Base-by-base conservation (phyloP, 2,113 vertebrate genomes). In the Lophius piscatorius region DNA sequence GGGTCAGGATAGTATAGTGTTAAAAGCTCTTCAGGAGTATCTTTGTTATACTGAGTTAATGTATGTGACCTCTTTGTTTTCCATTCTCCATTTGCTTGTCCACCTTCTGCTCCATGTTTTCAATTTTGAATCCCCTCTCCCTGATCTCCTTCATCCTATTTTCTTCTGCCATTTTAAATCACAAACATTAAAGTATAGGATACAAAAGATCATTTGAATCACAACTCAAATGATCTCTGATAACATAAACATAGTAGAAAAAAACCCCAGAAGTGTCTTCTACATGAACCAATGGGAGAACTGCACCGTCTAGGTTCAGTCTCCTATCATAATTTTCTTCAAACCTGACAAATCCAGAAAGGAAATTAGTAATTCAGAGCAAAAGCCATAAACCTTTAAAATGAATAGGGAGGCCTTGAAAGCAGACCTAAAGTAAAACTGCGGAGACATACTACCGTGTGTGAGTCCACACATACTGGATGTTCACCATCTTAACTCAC, bases 11-110 rank as follows among this genome's bases (percentile, higher is more conserved):
- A 49, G 62, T 62, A 59, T 78, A 76, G 68, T 72, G 34, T 72
- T 63, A 72, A 66, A 69, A 60, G 51, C 68, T 78, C 70, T 71
- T 34, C 50, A 74, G 70, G 82, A 75, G 55, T 45, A 36, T 70
- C 21, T 4, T 31, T 33, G 51, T 71, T 71, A 63, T 62, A 55
- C 46, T 24, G 55, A 56, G 31, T 20, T 61, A 61, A 79, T 67
- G 49, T 33, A 57, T 74, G 54, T 74, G 66, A 68, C 62, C 46
- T 22, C 41, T 3, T 26, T 65, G 56, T 31, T 39, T 59, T 44
- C 20, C 20, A 44, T 72, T 59, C 22, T 46, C 39, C 18, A 51
- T 70, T 52, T 29, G 31, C 13, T 40, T 41, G 40, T 54, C 24
- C 33, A 11, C n/a, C 38, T 58, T 51, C 36, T 13, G 28, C 18